Evolutionary conservation across 2,888 invertebrate genomes (phyloP).

Genomic region (Hetaerina titia): DNA sequence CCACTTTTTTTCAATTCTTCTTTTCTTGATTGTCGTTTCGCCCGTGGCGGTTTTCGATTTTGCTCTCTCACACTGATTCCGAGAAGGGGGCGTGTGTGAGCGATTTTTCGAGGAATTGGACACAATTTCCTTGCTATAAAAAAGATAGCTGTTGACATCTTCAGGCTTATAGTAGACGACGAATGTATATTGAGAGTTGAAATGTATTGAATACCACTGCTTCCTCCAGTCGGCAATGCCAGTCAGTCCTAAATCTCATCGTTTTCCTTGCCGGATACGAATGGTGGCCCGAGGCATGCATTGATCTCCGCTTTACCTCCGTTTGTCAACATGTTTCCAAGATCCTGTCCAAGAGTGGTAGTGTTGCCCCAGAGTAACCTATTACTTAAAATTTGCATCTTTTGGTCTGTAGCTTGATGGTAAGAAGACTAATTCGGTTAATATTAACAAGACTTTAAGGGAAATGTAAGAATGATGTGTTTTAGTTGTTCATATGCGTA

Average conservation of each 20-base stretch:
- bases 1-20: neutral
- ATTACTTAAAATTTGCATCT: too few relatives aligned
- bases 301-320: too few relatives aligned
- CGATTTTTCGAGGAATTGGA: neutral
- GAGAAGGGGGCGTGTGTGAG: neutral
- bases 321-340: too few relatives aligned
- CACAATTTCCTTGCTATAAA: neutral
- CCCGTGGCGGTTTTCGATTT: neutral
- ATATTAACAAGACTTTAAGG: too few relatives aligned
- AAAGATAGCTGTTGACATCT: neutral
- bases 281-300: too few relatives aligned
- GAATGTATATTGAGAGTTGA: neutral
- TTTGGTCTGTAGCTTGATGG: too few relatives aligned
- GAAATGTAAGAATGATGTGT: too few relatives aligned
- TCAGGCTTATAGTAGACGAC: neutral
- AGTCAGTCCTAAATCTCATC: neutral
- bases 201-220: neutral
- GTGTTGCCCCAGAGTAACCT: too few relatives aligned
- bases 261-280: too few relatives aligned
- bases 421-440: too few relatives aligned
- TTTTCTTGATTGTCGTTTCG: neutral
- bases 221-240: neutral
- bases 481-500: too few relatives aligned
- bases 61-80: neutral
- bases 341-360: too few relatives aligned